These are phyloP conservation scores for Trachelipus rathkii DNA, from an alignment of 1,140 invertebrate species.

Conservation along the genomic window DNA sequence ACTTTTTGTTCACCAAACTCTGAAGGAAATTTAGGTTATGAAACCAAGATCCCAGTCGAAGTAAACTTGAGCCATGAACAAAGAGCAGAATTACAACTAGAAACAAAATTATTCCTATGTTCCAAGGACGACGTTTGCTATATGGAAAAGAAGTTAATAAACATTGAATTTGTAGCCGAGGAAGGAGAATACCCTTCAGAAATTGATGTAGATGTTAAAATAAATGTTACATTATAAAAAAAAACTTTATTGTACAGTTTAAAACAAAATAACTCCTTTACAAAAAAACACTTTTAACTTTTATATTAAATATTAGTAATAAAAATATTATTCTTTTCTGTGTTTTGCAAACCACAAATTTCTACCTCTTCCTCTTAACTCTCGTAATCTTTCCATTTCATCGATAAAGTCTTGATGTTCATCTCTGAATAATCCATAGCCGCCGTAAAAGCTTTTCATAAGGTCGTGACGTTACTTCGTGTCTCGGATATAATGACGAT, in stretches of 20 bases:
- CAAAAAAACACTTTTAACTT: no score
- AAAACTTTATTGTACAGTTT: neutral
- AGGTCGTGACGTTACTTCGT: slow-evolving; percentile 67
- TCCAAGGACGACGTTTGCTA: neutral
- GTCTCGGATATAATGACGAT: slow-evolving; percentile 81
- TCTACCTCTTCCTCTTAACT: slow-evolving; percentile 68
- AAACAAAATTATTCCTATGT: neutral
- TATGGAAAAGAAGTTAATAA: neutral
- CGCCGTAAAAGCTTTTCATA: slow-evolving; percentile 66
- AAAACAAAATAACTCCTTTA: no score
- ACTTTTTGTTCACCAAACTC: neutral
- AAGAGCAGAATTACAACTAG: neutral
- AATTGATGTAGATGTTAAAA: neutral
- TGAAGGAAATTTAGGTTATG: neutral
- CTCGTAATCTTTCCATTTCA: slow-evolving; percentile 72
- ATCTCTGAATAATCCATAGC: slow-evolving; percentile 75
- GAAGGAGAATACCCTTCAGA: neutral
- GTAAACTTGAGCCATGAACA: neutral
- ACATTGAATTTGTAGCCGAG: neutral
- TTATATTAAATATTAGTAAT: no score
- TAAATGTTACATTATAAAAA: neutral
- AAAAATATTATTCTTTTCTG: neutral
- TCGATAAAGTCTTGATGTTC: slow-evolving; percentile 90
- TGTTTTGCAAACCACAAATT: slow-evolving; percentile 48
- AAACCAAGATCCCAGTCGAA: neutral